Evolutionary conservation across 2,888 invertebrate genomes (phyloP).

Genomic region (Eucera pruinosa): DNA sequence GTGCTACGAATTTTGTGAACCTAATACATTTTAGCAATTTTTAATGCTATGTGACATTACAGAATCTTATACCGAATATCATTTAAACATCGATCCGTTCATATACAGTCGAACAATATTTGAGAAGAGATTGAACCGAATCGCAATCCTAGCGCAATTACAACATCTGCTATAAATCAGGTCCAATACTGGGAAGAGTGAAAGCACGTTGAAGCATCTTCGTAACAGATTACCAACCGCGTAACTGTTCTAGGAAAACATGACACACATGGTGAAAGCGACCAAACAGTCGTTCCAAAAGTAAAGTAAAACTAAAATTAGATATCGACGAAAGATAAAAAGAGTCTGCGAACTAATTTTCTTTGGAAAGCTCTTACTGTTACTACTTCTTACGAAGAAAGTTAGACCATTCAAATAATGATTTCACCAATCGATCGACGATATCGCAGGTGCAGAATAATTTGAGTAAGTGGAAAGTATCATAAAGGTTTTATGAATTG

Average conservation of each 20-base stretch:
- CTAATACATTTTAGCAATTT: too few species aligned
- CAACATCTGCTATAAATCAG: constrained; percentile 36
- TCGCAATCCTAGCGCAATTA: constrained; percentile 35
- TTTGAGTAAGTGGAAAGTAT: neutral
- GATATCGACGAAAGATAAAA: constrained; percentile 24
- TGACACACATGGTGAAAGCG: constrained; percentile 45
- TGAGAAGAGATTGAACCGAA: constrained; percentile 9
- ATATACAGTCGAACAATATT: neutral
- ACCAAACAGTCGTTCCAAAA: constrained; percentile 25
- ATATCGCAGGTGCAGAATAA: neutral
- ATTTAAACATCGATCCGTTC: neutral
- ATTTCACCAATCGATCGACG: neutral
- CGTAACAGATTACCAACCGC: constrained; percentile 31
- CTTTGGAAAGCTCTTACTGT: neutral
- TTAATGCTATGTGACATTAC: too few species aligned
- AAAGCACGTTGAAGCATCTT: constrained; percentile 47
- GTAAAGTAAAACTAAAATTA: constrained; percentile 38
- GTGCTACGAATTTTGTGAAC: too few species aligned
- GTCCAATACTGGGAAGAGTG: constrained; percentile 36
- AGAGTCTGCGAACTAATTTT: neutral
- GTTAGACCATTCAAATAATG: neutral
- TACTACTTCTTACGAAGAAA: neutral
- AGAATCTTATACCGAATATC: neutral
- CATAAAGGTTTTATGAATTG: neutral
- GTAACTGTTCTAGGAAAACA: constrained; percentile 42